phyloP scores from a whole-genome alignment of 2,113 vertebrate species.

The Actinemys pallida region DNA sequence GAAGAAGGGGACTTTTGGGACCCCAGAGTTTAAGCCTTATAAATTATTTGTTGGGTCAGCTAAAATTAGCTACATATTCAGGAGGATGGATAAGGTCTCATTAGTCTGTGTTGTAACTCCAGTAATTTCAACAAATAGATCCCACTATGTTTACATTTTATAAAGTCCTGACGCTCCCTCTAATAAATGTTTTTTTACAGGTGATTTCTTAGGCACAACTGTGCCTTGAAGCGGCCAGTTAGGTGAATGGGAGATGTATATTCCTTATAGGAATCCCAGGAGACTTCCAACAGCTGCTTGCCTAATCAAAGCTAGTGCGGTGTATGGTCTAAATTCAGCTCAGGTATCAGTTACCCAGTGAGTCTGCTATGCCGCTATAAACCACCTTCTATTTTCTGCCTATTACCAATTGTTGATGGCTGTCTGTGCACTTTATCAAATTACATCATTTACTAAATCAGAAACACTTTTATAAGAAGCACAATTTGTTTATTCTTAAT shows the following conservation, averaged over 20 bases:
- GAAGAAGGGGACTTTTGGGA: not conserved
- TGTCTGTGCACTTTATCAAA: not conserved
- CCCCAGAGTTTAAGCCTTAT: not conserved
- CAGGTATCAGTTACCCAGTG: constrained; percentile 16
- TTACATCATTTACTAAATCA: constrained; percentile 39
- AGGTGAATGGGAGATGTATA: not conserved
- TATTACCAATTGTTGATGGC: not conserved
- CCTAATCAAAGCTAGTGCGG: constrained; percentile 13
- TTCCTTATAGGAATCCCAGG: not conserved
- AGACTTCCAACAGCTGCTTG: constrained; percentile 14
- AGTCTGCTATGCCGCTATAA: constrained; percentile 9
- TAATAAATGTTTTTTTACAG: not conserved
- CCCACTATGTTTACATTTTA: not conserved
- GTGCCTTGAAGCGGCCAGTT: constrained; percentile 12
- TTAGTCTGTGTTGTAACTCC: not conserved
- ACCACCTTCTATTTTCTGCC: constrained; percentile 18
- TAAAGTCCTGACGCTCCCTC: not conserved
- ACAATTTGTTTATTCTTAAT: constrained; percentile 39
- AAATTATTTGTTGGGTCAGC: not conserved
- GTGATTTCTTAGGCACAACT: constrained; percentile 1
- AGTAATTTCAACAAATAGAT: not conserved
- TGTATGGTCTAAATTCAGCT: constrained; percentile 6
- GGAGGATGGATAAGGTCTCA: not conserved
- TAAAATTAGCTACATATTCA: not conserved
- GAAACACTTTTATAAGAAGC: constrained; percentile 27